phyloP scores from a whole-genome alignment of 2,113 vertebrate genomes.

The Halcyon senegalensis region DNA sequence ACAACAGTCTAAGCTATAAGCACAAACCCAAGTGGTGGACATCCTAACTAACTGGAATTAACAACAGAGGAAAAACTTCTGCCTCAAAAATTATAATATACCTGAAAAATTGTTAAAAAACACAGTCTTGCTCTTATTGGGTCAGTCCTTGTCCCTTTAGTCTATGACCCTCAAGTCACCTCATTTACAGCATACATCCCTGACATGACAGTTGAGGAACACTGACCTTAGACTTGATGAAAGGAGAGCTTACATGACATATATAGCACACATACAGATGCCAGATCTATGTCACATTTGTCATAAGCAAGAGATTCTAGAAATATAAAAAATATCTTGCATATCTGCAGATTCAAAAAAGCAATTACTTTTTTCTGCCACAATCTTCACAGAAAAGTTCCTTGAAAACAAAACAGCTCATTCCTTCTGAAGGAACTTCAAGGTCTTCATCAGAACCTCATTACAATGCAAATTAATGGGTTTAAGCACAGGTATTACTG shows the following conservation, averaged over 20 bases:
- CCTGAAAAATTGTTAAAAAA: not conserved
- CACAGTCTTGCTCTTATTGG: not conserved
- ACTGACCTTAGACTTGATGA: not conserved
- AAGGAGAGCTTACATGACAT: not conserved
- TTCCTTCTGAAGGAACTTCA: not conserved
- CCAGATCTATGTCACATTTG: not conserved
- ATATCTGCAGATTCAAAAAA: not conserved
- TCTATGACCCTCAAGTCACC: not conserved
- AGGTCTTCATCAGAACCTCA: not conserved
- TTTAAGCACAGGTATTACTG: not conserved
- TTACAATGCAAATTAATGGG: not conserved
- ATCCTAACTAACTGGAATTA: not conserved
- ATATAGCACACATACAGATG: not conserved
- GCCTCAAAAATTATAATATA: not conserved
- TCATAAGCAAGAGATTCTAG: not conserved
- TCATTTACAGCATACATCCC: not conserved
- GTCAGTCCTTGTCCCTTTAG: not conserved
- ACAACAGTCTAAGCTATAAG: not conserved
- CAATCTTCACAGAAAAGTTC: not conserved
- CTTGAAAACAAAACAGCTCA: not conserved
- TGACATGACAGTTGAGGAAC: not conserved
- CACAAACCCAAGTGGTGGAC: fast-evolving
- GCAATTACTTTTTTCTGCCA: not conserved
- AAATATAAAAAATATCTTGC: not conserved
- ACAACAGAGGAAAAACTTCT: not conserved